Conservation (phyloP, 2,888 invertebrate genomes). For the Tetragnatha montana region DNA sequence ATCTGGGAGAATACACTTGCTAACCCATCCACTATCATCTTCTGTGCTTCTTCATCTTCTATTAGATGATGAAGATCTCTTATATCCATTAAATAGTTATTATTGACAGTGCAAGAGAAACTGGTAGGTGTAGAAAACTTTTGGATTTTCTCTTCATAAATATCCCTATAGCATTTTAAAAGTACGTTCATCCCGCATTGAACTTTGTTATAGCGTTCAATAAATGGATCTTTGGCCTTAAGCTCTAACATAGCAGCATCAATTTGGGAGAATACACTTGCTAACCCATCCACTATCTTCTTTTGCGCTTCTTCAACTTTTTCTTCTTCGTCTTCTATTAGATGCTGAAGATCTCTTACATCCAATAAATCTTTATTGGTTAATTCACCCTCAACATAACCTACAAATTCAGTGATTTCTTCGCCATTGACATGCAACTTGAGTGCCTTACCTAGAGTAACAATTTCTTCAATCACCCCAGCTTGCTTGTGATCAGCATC, state of each 20-base stretch:
- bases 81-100: background rate
- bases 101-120: too few species aligned
- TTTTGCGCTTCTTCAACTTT: background rate
- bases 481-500: background rate
- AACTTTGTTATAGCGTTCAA: too few species aligned
- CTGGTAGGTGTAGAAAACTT: too few species aligned
- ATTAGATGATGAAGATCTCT: background rate
- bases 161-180: too few species aligned
- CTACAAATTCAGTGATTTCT: slow-evolving; percentile 4
- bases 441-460: background rate
- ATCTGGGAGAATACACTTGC: background rate
- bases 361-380: background rate
- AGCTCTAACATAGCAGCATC: background rate
- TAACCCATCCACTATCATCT: background rate
- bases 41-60: background rate
- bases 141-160: too few species aligned
- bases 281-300: background rate
- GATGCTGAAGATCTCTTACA: background rate
- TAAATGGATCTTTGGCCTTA: too few species aligned
- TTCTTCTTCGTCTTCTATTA: background rate
- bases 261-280: background rate
- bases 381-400: background rate
- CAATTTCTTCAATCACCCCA: background rate
- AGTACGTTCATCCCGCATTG: too few species aligned
- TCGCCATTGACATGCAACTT: background rate